Evolutionary conservation across 2,888 invertebrate genomes (phyloP), one percentile per base, ranked within the genome.

Genomic region (Brachypterus glaber): DNA sequence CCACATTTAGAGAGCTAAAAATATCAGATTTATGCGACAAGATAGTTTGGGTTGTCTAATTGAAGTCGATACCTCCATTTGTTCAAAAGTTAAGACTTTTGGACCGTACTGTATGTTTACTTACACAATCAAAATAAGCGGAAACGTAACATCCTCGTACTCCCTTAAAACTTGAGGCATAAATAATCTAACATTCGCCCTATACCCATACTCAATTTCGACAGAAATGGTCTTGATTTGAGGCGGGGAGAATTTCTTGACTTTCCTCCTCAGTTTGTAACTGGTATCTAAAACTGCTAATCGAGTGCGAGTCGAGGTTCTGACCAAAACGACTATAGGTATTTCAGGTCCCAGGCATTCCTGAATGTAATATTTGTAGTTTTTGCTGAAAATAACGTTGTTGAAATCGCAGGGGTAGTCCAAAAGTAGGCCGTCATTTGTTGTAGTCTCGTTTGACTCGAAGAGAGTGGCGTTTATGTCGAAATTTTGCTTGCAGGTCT

Each of bases 161-260:
- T 89, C 85, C 49, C 85, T 73, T 56, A 90, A 74, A 4, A 83
- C 80, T 1, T 90, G 88, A 0, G 93, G 93, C 26, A 91, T 67
- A 36, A 79, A 76, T 3, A 93, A 68, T 17, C 85, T 75, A 1
- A 89, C 90, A 57, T 81, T 78, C 4, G 82, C 81, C 51, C 75
- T 73, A 53, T 74, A 78, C 4, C 79, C 80, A 48, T 74, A 72
- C 25, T 75, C 71, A 27, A 84, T 73, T 64, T 79, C 70, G 15
- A 80, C 73, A 53, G 72, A 64, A 46, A 73, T 68, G 13, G 79
- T 82, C 51, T 81, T 77, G 48, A 80, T 73, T 62, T 79, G 82
- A 1, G 91, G 91, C 33, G 79, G 63, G 1, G 89, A 86, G 51
- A 87, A 70, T 14, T 69, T 72, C 1, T 71, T 70, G 36, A 87